These are phyloP conservation scores for Heliconius congener DNA, from an alignment of 1,140 invertebrate species.

Conservation along the genomic window DNA sequence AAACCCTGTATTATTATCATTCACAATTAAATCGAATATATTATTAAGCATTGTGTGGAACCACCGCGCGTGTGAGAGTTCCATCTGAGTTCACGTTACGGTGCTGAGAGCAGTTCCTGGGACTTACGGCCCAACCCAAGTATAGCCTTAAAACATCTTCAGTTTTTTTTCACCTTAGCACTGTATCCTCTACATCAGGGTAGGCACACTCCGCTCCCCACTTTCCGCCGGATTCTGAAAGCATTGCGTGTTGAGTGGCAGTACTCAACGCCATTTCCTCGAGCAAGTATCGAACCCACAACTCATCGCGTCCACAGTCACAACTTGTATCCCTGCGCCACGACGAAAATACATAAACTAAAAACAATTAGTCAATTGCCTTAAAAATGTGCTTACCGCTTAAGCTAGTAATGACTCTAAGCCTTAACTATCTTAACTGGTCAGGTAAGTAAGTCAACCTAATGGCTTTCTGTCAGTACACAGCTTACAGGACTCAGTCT, in stretches of 20 bases:
- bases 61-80: no score
- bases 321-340: background rate
- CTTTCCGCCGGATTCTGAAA: no score
- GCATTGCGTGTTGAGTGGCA: no score
- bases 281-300: background rate
- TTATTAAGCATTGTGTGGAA: no score
- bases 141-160: no score
- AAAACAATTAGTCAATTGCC: background rate
- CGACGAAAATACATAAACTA: background rate
- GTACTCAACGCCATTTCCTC: no score
- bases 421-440: background rate
- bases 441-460: background rate
- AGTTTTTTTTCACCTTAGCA: background rate
- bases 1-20: no score
- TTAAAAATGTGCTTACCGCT: no score
- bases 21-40: no score
- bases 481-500: conserved; percentile 21
- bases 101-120: no score
- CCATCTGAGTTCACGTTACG: no score
- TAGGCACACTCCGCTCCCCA: background rate
- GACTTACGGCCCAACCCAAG: no score
- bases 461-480: conserved; percentile 16
- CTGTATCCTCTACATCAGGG: background rate
- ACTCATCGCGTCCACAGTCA: background rate
- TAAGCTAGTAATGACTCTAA: background rate